Conservation (phyloP, 1,140 invertebrate species). For the Solenopsis invicta region DNA sequence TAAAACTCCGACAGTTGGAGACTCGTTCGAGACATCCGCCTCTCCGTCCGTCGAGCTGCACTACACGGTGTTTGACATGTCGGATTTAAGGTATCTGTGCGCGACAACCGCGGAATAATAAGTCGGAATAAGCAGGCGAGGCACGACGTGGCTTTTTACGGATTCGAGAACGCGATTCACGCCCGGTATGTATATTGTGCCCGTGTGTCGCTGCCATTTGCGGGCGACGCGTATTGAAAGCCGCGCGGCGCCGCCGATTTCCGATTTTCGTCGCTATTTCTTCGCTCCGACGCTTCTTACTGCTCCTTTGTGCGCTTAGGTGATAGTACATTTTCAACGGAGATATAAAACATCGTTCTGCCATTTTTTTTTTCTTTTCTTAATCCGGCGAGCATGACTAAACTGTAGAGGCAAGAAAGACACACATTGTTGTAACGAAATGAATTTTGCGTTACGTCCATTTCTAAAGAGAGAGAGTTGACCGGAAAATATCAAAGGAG, state of each 20-base stretch:
- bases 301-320: slow-evolving; percentile 30
- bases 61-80: slow-evolving; percentile 68
- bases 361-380: neutral
- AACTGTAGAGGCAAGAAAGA: neutral
- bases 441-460: neutral
- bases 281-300: slow-evolving; percentile 32
- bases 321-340: slow-evolving; percentile 36
- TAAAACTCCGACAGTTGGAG: slow-evolving; percentile 56
- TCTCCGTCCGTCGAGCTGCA: slow-evolving; percentile 56
- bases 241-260: slow-evolving; percentile 38
- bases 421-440: neutral
- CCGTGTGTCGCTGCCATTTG: slow-evolving; percentile 52
- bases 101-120: slow-evolving; percentile 73
- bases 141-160: slow-evolving; percentile 54
- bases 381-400: neutral
- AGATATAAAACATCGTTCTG: neutral
- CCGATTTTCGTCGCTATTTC: slow-evolving; percentile 63
- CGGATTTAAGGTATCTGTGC: slow-evolving; percentile 75
- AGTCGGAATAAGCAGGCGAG: slow-evolving; percentile 51
- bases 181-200: slow-evolving; percentile 46
- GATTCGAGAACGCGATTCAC: slow-evolving; percentile 58
- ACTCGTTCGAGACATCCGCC: slow-evolving; percentile 27
- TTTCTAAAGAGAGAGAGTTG: neutral
- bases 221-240: slow-evolving; percentile 62
- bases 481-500: neutral